Base-by-base conservation (phyloP, 2,888 invertebrate species). In the Melipona bicolor region DNA sequence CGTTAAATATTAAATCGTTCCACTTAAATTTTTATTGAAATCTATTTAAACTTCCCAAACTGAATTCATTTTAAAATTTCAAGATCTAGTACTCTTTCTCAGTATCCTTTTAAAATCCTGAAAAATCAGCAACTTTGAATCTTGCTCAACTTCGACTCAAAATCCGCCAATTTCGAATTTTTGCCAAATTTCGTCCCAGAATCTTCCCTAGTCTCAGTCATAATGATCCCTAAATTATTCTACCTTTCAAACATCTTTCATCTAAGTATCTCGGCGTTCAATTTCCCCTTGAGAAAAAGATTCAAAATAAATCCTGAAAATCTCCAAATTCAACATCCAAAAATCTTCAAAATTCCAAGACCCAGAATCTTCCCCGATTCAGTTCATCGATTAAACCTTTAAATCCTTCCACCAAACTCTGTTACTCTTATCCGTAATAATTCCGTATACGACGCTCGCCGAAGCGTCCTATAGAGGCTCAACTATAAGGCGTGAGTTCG, bases 401-500 rank as follows among this genome's bases (percentile, higher is more conserved):
- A 15, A 59, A 3, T 59, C n/a, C 27, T 11, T 27, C 19, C 17
- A 21, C 54, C 54, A 21, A 54, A 69, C 17, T 52, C 27, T 43
- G 9, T 43, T 9, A 15, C 17, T 15, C 0, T 17, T 13, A 19
- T 36, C 32, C 11, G 27, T 15, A 61, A 61, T 17, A n/a, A 61
- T 24, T 43, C 4, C 68, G 21, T 50, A 15, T 6, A 70, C n/a
- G 21, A 36, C 21, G 19, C n/a, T 9, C 5, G 27, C 3, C n/a
- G 69, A n/a, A 62, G n/a, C 43, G 50, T 5, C 27, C 68, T 61
- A 24, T 19, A 36, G 36, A 52, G 61, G 9, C 19, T 43, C 67
- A 21, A 67, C 15, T 36, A 43, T 27, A 72, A 72, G 74, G 65
- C 74, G 74, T 65, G n/a, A 43, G 74, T 65, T 65, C 65, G 74